Conservation (phyloP, 92 coral and sea anemone species). For the Porites divaricata region DNA sequence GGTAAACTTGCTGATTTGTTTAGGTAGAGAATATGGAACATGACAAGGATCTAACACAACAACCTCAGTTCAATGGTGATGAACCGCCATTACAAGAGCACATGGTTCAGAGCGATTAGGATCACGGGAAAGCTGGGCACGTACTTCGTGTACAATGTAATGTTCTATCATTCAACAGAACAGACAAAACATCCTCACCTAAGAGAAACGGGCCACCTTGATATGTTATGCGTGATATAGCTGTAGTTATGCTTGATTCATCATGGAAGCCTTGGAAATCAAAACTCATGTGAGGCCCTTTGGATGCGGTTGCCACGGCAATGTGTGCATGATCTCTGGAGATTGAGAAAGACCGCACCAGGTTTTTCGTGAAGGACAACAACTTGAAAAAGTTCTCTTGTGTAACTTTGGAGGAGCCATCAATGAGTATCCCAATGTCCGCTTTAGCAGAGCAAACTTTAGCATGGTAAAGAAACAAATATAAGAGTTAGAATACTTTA, state of each 20-base stretch:
- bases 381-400: constrained; percentile 51
- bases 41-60: no score
- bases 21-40: no score
- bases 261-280: constrained; percentile 71
- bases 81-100: no score
- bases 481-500: no score
- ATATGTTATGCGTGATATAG: constrained; percentile 61
- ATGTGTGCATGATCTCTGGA: constrained; percentile 67
- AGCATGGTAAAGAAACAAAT: not conserved
- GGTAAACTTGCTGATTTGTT: no score
- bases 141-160: not conserved
- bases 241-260: constrained; percentile 52
- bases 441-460: constrained; percentile 72
- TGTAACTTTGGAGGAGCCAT: constrained; percentile 63
- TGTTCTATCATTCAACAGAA: not conserved
- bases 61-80: no score
- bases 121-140: no score
- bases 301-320: constrained; percentile 72
- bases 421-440: constrained; percentile 79
- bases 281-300: constrained; percentile 69
- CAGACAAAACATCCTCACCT: constrained; percentile 31
- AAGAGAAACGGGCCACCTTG: constrained; percentile 60
- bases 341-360: constrained; percentile 70
- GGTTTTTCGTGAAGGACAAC: constrained; percentile 53
- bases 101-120: no score